phyloP scores from a whole-genome alignment of 2,797 vertebrate species.

The Galaxias olidus region DNA sequence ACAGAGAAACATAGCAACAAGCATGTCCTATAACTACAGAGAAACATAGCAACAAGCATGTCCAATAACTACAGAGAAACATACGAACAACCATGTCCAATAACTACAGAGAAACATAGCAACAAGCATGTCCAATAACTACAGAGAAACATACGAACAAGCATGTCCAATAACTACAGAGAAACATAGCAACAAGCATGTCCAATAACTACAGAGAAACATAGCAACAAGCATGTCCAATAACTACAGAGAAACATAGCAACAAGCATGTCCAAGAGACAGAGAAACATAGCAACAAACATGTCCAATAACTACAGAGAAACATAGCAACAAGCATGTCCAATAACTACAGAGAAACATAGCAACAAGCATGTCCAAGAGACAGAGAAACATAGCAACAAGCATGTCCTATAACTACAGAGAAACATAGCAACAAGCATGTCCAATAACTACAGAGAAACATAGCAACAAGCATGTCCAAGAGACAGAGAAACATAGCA shows the following conservation, averaged over 20 bases:
- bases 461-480: conserved; percentile 38
- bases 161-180: neutral
- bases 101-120: conserved; percentile 44
- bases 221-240: conserved; percentile 34
- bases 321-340: conserved; percentile 46
- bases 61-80: conserved; percentile 36
- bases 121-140: conserved; percentile 20
- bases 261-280: conserved; percentile 21
- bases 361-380: conserved; percentile 30
- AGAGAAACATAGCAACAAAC: conserved; percentile 51
- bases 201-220: conserved; percentile 36
- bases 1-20: conserved; percentile 54
- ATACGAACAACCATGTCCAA: conserved; percentile 35
- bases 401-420: conserved; percentile 1
- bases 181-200: conserved; percentile 48
- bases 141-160: conserved; percentile 54
- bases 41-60: conserved; percentile 48
- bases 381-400: conserved; percentile 49
- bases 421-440: conserved; percentile 49
- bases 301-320: conserved; percentile 13
- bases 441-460: conserved; percentile 31
- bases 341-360: conserved; percentile 38
- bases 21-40: neutral
- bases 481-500: conserved; percentile 43
- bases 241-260: conserved; percentile 44